Evolutionary conservation across 1,140 invertebrate genomes (phyloP).

Genomic region (Lamellibrachia luymesi): DNA sequence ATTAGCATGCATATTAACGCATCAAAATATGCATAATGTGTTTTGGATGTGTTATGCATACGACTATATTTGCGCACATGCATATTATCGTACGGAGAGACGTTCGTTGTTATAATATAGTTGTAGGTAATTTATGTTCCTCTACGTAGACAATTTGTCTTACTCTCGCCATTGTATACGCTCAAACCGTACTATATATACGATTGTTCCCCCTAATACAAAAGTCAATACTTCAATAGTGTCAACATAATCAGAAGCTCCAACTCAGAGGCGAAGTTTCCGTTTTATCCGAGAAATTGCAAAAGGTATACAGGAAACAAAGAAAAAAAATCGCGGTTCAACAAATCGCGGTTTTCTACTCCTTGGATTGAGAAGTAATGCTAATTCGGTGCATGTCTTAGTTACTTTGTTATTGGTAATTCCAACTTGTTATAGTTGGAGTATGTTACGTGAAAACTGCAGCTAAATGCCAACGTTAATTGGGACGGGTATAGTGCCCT

Average conservation of each 20-base stretch:
- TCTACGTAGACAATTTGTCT: too few relatives aligned
- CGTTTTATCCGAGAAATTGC: not conserved
- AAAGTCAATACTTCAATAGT: not conserved
- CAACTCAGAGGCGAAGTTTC: not conserved
- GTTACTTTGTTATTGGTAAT: not conserved
- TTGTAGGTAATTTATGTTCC: not conserved
- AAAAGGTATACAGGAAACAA: not conserved
- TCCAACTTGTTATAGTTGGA: not conserved
- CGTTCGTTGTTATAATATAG: not conserved
- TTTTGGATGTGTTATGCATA: not conserved
- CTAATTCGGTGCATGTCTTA: not conserved
- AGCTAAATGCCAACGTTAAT: not conserved
- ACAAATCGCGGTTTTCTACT: too few relatives aligned
- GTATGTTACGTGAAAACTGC: not conserved
- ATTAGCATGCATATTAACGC: not conserved
- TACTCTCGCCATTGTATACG: not conserved
- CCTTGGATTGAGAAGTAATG: too few relatives aligned
- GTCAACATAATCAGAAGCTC: not conserved
- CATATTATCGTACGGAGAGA: not conserved
- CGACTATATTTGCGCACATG: not conserved
- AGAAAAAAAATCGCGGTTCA: too few relatives aligned
- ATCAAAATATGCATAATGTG: not conserved
- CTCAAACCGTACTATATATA: not conserved
- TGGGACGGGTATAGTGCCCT: not conserved
- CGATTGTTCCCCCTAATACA: not conserved